Percentiles rank a stretch among this genome's conserved stretches.
These are phyloP conservation scores for Ramphastos sulfuratus DNA, from an alignment of 2,113 vertebrate species.

Conservation along the genomic window DNA sequence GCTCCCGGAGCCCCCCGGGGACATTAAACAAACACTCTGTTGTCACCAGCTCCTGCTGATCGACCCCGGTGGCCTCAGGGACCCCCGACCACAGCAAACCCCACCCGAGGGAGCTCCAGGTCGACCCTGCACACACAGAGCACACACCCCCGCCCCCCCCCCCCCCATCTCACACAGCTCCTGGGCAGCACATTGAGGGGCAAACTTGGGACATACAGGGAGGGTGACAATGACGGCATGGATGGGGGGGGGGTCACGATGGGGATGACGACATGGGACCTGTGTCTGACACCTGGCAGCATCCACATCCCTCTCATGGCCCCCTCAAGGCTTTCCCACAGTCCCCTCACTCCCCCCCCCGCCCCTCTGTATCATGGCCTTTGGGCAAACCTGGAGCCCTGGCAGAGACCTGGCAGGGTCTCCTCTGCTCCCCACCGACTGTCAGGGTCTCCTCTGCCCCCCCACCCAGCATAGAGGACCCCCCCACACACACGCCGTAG, in stretches of 20 bases:
- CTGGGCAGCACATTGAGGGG: neutral
- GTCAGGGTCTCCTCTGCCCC: neutral
- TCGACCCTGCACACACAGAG: rapidly evolving
- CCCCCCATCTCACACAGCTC: neutral
- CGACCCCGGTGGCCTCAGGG: slow-evolving; percentile 8
- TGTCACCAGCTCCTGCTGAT: slow-evolving; percentile 20
- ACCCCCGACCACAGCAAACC: slow-evolving; percentile 4
- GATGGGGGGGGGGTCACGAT: too few relatives aligned
- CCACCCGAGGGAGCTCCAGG: neutral
- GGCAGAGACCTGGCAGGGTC: neutral
- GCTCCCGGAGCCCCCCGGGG: neutral
- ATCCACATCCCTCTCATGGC: neutral
- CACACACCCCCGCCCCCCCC: too few relatives aligned
- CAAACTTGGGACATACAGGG: rapidly evolving
- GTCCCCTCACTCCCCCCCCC: too few relatives aligned
- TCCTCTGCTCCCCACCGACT: too few relatives aligned
- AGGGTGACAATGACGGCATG: too few relatives aligned
- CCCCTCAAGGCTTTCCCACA: neutral
- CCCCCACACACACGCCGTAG: neutral
- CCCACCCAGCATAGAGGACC: neutral
- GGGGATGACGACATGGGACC: neutral
- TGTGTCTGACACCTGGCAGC: neutral
- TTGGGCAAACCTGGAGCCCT: neutral
- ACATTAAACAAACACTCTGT: slow-evolving; percentile 61
- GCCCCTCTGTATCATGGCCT: neutral